Percentiles rank a stretch among this genome's conserved stretches.
These are phyloP conservation scores for Cyphomyrmex costatus DNA, from an alignment of 1,140 invertebrate species.

Conservation along the genomic window DNA sequence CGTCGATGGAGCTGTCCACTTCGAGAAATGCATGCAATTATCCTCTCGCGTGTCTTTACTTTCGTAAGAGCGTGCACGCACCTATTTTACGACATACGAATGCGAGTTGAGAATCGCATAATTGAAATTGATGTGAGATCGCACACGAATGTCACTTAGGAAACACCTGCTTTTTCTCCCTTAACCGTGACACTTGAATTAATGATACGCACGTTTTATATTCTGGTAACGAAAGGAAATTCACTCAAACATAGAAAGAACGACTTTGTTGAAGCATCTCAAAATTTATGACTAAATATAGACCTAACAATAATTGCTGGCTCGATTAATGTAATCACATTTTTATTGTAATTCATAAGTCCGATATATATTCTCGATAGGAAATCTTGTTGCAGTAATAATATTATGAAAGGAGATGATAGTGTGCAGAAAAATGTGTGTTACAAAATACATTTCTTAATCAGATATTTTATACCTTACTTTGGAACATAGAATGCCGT, in stretches of 20 bases:
- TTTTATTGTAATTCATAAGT: neutral
- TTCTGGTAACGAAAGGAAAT: too few species aligned
- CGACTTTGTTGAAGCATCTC: too few species aligned
- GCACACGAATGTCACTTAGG: neutral
- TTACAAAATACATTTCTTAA: neutral
- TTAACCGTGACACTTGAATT: neutral
- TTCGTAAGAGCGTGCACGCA: neutral
- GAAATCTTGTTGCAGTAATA: neutral
- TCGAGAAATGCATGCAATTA: neutral
- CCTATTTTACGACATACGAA: neutral
- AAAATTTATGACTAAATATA: too few species aligned
- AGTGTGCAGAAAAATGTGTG: neutral
- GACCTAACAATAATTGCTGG: too few species aligned
- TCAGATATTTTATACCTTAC: neutral
- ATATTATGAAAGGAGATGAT: neutral
- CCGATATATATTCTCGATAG: neutral
- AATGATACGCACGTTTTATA: neutral
- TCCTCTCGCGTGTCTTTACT: neutral
- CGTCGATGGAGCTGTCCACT: neutral
- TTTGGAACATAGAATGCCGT: neutral
- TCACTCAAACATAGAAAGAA: too few species aligned
- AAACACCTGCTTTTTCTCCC: neutral
- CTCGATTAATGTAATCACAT: too few species aligned
- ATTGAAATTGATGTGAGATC: neutral
- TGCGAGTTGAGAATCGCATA: neutral